phyloP scores from a whole-genome alignment of 1,140 invertebrate species.

The Brachionus koreanus region DNA sequence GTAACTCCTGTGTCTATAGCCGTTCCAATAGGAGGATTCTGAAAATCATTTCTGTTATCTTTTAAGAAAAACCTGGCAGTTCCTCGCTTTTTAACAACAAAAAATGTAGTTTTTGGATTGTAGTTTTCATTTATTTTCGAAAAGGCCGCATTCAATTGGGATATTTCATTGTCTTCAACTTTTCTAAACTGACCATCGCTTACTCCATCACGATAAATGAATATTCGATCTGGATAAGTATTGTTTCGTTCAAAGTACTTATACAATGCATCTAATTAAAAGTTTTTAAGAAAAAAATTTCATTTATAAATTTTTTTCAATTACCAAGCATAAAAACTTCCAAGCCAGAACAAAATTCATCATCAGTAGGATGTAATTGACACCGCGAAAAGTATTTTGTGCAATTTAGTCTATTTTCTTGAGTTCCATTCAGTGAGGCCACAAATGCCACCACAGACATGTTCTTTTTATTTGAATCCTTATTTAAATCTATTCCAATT shows the following conservation, averaged over 20 bases:
- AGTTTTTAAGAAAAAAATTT: not conserved
- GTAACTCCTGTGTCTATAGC: constrained; percentile 78
- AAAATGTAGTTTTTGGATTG: constrained; percentile 20
- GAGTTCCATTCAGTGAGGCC: constrained; percentile 75
- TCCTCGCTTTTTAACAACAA: constrained; percentile 59
- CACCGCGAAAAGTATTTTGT: constrained; percentile 37
- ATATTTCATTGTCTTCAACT: constrained; percentile 17
- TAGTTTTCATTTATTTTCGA: not conserved
- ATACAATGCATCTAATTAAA: constrained; percentile 18
- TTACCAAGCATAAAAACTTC: constrained; percentile 6
- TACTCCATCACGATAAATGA: constrained; percentile 88
- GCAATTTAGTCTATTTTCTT: constrained; percentile 66
- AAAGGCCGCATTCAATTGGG: constrained; percentile 2
- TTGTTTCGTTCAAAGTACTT: constrained; percentile 16
- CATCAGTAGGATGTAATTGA: constrained; percentile 14
- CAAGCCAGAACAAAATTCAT: constrained; percentile 9
- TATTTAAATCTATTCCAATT: constrained; percentile 36
- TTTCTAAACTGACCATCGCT: constrained; percentile 77
- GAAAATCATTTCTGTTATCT: constrained; percentile 51
- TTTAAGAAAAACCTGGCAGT: constrained; percentile 43
- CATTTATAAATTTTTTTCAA: not conserved
- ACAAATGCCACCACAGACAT: constrained; percentile 74
- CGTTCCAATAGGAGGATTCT: constrained; percentile 78
- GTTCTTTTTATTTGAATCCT: constrained; percentile 55
- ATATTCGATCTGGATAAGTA: constrained; percentile 56